Evolutionary conservation across 2,797 vertebrate species (phyloP), one percentile per base, ranked within the genome.

Genomic region (Hafferia zeledoni): DNA sequence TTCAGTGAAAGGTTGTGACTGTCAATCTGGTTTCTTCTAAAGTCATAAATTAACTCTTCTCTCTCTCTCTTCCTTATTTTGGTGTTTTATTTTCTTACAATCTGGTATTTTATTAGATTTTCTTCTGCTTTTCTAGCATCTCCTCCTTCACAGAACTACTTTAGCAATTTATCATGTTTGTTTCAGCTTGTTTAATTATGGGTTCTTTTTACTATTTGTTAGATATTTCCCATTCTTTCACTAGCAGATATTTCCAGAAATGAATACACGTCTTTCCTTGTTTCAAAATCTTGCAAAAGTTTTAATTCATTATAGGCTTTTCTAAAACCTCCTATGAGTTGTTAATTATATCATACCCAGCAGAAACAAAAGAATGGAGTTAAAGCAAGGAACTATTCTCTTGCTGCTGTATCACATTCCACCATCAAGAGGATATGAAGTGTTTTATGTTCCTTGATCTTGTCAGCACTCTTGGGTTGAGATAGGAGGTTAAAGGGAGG

Each of bases 401-500:
- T 83, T 55, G n/a, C 60, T 74, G 33, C 79, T 65, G 25, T 71
- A 88, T 89, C 76, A 63, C 46, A 69, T 91, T 83, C 70, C 59
- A 59, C 78, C 68, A 92, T 89, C 83, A 79, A 68, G 64, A 87
- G 39, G 7, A 65, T 85, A 87, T 64, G 49, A 89, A 92, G 43
- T 95, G 82, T 65, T 94, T 94, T 89, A 95, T 41, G 87, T 81
- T 60, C 75, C 79, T 61, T 59, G 79, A 87, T 92, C 71, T 89
- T 94, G 92, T 95, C 93, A 89, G 24, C 0, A 0, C n/a, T 95
- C 72, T 65, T 57, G 46, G 60, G 87, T 70, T 89, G 90, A 93
- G 87, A 80, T 23, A 71, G 78, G 80, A 95, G 71, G 89, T 95
- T 95, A 93, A 93, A 93, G 91, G 72, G 77, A 91, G 86, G 75